These are phyloP conservation scores for Gonioctena quinquepunctata DNA, from an alignment of 1,140 invertebrate genomes.

Conservation along the genomic window DNA sequence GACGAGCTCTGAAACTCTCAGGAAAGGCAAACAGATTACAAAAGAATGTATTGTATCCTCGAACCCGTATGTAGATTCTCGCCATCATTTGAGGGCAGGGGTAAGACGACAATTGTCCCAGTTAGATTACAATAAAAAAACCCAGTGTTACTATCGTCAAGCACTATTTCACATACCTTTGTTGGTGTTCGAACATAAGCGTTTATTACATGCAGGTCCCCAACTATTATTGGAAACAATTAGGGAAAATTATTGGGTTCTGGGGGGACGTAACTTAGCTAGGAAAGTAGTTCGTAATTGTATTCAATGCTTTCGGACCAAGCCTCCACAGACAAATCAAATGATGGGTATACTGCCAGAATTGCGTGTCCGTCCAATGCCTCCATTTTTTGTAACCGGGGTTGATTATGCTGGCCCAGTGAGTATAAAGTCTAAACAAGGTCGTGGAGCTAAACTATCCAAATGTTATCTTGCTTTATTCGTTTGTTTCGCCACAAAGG, in stretches of 20 bases:
- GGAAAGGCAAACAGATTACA: not conserved
- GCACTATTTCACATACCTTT: constrained; percentile 15
- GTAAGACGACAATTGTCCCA: constrained; percentile 35
- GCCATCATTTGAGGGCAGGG: constrained; percentile 37
- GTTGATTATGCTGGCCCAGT: constrained; percentile 30
- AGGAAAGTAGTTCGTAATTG: constrained; percentile 21
- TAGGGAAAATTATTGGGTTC: constrained; percentile 24
- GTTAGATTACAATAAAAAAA: constrained; percentile 29
- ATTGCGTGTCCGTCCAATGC: not conserved
- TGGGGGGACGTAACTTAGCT: constrained; percentile 3
- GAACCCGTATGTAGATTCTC: constrained; percentile 37
- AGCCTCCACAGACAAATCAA: not conserved
- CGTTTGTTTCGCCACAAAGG: constrained; percentile 51
- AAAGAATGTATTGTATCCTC: constrained; percentile 22
- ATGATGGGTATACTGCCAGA: constrained; percentile 24
- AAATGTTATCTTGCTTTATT: constrained; percentile 55
- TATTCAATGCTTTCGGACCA: constrained; percentile 18
- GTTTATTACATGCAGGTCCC: constrained; percentile 21
- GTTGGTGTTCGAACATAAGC: constrained; percentile 15
- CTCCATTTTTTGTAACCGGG: constrained; percentile 15
- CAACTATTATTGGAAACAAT: constrained; percentile 18
- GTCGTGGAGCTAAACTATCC: constrained; percentile 20
- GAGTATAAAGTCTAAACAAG: constrained; percentile 8
- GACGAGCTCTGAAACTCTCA: constrained; percentile 12
- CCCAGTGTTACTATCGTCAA: constrained; percentile 24